phyloP scores from a whole-genome alignment of 2,797 vertebrate genomes.

The Aphelocoma californica region DNA sequence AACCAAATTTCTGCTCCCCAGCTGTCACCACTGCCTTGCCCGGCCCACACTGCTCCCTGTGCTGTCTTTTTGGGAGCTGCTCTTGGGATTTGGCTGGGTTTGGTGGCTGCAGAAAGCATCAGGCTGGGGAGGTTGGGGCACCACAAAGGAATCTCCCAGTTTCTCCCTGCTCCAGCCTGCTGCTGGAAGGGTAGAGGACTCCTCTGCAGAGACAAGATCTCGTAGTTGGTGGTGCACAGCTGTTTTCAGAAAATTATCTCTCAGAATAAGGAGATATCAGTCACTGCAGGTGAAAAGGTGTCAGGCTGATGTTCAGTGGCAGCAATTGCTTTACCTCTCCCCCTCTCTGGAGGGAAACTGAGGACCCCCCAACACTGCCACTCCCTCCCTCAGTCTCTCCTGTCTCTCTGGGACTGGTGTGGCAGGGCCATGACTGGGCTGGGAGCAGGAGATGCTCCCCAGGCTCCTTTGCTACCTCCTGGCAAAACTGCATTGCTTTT shows the following conservation, averaged over 20 bases:
- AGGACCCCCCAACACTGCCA: neutral
- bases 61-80: neutral
- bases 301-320: neutral
- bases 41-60: rapidly evolving
- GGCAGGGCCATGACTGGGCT: neutral
- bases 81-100: neutral
- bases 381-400: neutral
- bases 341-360: neutral
- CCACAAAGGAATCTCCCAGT: rapidly evolving
- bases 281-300: slow-evolving; percentile 33
- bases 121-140: neutral
- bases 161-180: rapidly evolving
- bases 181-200: neutral
- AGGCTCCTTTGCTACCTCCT: neutral
- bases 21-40: neutral
- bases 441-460: neutral
- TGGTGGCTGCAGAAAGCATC: neutral
- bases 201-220: neutral
- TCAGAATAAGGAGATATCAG: slow-evolving; percentile 31
- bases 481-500: neutral
- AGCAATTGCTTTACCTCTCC: neutral
- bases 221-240: neutral
- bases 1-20: neutral
- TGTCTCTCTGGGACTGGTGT: neutral
- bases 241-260: slow-evolving; percentile 41